phyloP scores from a whole-genome alignment of 2,888 invertebrate species.

The Muschampia plurimacula region DNA sequence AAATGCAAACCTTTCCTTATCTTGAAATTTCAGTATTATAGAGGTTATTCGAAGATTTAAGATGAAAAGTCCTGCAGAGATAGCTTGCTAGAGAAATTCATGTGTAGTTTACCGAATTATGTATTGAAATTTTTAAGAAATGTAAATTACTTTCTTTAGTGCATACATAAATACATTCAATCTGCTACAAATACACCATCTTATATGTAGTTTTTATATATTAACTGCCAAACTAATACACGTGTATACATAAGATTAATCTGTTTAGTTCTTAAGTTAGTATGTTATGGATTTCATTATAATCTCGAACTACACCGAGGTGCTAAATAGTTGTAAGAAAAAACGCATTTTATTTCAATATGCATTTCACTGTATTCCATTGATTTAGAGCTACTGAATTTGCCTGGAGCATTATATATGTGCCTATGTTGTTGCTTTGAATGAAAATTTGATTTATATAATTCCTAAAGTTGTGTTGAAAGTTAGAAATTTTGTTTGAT shows the following conservation, averaged over 20 bases:
- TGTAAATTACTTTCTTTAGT: background rate
- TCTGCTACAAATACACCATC: slow-evolving; percentile 9
- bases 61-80: background rate
- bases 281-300: slow-evolving; percentile 60
- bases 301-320: slow-evolving; percentile 66
- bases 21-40: slow-evolving; percentile 1
- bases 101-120: background rate
- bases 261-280: slow-evolving; percentile 56
- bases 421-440: background rate
- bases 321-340: slow-evolving; percentile 61
- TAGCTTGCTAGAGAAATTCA: background rate
- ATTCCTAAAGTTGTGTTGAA: slow-evolving; percentile 27
- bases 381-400: slow-evolving; percentile 17
- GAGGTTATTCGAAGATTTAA: background rate
- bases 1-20: background rate
- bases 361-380: slow-evolving; percentile 38
- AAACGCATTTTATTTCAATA: slow-evolving; percentile 48
- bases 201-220: slow-evolving; percentile 47
- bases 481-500: slow-evolving; percentile 25
- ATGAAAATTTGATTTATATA: slow-evolving; percentile 18
- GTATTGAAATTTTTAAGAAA: background rate
- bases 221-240: slow-evolving; percentile 59
- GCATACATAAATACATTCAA: slow-evolving; percentile 9
- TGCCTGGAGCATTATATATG: background rate
- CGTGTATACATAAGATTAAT: slow-evolving; percentile 53